These are phyloP conservation scores for Nysson spinosus DNA, from an alignment of 2,888 invertebrate genomes.

Conservation along the genomic window DNA sequence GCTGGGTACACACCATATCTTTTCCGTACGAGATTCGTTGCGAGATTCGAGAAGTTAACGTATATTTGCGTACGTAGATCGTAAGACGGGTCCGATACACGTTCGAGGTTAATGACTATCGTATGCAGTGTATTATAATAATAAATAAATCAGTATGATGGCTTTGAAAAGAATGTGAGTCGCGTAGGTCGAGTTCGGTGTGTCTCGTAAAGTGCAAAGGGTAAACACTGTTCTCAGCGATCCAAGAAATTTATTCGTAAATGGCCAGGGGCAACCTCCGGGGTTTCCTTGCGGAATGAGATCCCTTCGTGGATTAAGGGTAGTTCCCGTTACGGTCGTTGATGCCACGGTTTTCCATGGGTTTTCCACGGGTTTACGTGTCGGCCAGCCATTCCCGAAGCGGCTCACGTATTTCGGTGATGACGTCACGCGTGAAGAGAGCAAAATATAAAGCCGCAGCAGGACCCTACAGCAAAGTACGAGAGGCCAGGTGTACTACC, in stretches of 20 bases:
- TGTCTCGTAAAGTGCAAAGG: not conserved
- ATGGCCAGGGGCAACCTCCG: slow-evolving; percentile 2
- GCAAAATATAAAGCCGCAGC: slow-evolving; percentile 73
- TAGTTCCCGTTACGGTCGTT: slow-evolving; percentile 49
- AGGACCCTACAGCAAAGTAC: slow-evolving; percentile 48
- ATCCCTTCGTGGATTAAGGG: slow-evolving; percentile 45
- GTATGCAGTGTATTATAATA: no score
- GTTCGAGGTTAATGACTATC: no score
- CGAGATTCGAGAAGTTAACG: no score
- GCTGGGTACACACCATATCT: no score
- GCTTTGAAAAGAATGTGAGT: no score
- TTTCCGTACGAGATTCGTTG: no score
- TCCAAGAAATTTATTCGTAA: slow-evolving; percentile 32
- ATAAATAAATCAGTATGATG: no score
- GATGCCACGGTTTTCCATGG: slow-evolving; percentile 35
- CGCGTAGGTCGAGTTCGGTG: not conserved
- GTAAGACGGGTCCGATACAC: no score
- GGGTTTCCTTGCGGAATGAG: slow-evolving; percentile 32
- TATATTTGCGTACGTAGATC: no score
- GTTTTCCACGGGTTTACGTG: slow-evolving; percentile 48
- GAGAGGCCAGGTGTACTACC: slow-evolving; percentile 52
- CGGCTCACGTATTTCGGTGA: slow-evolving; percentile 76
- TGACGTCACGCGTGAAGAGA: slow-evolving; percentile 76
- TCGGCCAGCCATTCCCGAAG: slow-evolving; percentile 60
- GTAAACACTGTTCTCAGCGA: slow-evolving; percentile 1